A percentile compares a stretch with the other conserved stretches of the same genome.
Evolutionary conservation across 2,113 vertebrate species (phyloP).

Genomic region (Leptobrachium ailaonicum): DNA sequence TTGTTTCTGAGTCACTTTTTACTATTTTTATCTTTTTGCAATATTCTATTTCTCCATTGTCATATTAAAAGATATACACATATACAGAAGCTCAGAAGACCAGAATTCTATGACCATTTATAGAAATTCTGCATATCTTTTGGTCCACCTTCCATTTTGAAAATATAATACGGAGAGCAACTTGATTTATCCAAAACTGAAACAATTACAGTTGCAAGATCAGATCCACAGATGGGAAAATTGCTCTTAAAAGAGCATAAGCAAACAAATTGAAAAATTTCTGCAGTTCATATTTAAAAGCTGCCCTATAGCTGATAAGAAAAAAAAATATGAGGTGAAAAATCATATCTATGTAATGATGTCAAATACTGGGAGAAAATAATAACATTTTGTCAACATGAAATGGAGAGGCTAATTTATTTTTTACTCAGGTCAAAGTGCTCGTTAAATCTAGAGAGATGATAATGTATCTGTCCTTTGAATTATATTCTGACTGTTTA

Average conservation of each 20-base stretch:
- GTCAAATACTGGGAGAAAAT: background rate
- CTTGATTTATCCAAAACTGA: background rate
- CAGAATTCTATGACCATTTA: background rate
- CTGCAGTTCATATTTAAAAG: slow-evolving; percentile 1
- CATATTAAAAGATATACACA: background rate
- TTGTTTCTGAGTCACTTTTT: too few species aligned
- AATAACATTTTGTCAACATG: background rate
- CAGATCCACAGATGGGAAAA: background rate
- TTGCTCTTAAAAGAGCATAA: background rate
- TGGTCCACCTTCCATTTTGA: background rate
- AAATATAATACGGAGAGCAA: background rate
- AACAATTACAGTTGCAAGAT: background rate
- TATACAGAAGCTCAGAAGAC: background rate
- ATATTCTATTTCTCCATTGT: background rate
- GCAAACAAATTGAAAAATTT: background rate
- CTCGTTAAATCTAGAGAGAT: background rate
- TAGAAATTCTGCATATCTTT: background rate
- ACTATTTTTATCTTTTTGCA: too few species aligned
- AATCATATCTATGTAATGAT: background rate
- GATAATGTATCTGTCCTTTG: background rate
- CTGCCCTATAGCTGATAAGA: background rate
- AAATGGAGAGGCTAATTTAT: background rate
- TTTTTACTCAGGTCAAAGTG: background rate
- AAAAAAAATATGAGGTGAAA: background rate
- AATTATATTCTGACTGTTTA: background rate